Evolutionary conservation across 1,140 invertebrate genomes (phyloP), one percentile per base, ranked within the genome.

Genomic region (Vanessa atalanta): DNA sequence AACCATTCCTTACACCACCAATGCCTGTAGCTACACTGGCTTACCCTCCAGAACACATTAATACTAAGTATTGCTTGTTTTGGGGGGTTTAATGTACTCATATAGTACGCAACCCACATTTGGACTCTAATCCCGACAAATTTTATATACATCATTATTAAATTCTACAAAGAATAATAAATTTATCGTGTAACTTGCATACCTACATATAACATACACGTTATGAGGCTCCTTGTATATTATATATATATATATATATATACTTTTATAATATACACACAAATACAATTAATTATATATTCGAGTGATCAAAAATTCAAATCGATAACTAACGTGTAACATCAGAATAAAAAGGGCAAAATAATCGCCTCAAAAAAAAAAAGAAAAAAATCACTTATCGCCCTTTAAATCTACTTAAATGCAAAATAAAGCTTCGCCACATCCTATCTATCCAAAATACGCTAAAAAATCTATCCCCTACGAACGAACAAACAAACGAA

Each of bases 381-480:
- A 26, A 60, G 23, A 60, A 60, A 60, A 26, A 60, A 31, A 4
- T 0, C 55, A 60, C 23, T 2, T 26, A 26, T 26, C 55, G 13
- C 47, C 66, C 14, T 63, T 57, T 65, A 53, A 37, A 72, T 60
- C 47, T 72, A 48, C 47, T 48, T 74, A 75, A 77, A 75, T 74
- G 70, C 70, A 70, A 65, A 70, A 67, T 55, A 67, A 68, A 43
- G 47, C 47, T 47, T 53, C 14, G n/a, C 43, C 51, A 37, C 61
- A 11, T 2, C 31, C 23, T 15, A 50, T 50, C 3, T 50, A 68
- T 43, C 63, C 16, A 47, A 55, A 61, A 66, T 69, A 37, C 50
- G 48, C 51, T 16, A 66, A 74, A 73, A 77, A 75, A 76, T 65
- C 76, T 48, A 55, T 61, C 61, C 51, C 51, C 6, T 7, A 20